Base-by-base conservation (phyloP, 2,888 invertebrate genomes). In the Ptychoptera contaminata region DNA sequence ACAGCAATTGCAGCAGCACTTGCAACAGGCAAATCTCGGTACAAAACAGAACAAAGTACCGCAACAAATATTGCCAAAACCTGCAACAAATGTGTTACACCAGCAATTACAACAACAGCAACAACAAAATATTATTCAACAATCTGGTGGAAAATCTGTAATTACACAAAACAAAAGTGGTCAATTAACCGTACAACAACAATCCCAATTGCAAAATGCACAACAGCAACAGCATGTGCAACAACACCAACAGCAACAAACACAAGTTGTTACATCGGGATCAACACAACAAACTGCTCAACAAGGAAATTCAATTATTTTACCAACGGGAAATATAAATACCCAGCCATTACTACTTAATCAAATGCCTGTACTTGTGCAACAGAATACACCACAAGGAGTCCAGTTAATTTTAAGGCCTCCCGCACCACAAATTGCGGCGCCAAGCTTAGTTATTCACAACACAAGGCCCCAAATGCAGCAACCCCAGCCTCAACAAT, bases 351-450 rank as follows among this genome's bases (percentile, higher is more conserved):
- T 67, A 53, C 54, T 66, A 32, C 54, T 66, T 30, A 66, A 66
- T 53, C 64, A 67, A 53, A 65, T 67, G 61, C 75, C 74, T 42
- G 70, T 77, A 49, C 60, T 77, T 54, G 72, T 76, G 48, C 76
- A 77, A 53, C 76, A 75, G 55, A 74, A 75, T 57, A 67, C 69
- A 1, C 71, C 77, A 42, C 77, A 78, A 53, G 77, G 78, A 40
- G 77, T 82, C 45, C 82, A 82, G 58, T 71, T 82, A 50, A 79
- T 81, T 52, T 65, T 82, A 52, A 68, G 80, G 53, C 77, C 79
- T 46, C 77, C 77, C 46, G 68, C 76, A 46, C 68, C 69, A 8
- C 72, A 71, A 56, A 51, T 70, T 46, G 65, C 62, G 16, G 59
- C 65, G 8, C 67, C 68, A 1, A 65, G 66, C 37, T 52, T 66